phyloP scores from a whole-genome alignment of 2,797 vertebrate genomes.

The Acrocephalus scirpaceus region DNA sequence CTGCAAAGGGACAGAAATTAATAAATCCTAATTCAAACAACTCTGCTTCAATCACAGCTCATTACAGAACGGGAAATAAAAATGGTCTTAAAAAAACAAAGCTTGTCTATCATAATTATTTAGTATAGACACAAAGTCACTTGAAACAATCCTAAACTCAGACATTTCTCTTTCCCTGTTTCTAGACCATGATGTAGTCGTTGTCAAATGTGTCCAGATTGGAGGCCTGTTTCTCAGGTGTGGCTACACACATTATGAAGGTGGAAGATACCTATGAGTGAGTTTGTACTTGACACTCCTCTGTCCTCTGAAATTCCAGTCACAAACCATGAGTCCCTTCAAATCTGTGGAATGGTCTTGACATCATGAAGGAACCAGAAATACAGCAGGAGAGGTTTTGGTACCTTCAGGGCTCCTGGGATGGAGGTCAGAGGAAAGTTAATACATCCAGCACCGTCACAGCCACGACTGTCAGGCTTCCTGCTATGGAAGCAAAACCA shows the following conservation, averaged over 20 bases:
- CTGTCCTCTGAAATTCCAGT: neutral
- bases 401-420: neutral
- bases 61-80: neutral
- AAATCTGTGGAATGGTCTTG: neutral
- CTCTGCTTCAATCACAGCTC: neutral
- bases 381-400: neutral
- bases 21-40: neutral
- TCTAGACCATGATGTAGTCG: neutral
- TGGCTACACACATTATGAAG: accelerated
- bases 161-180: neutral
- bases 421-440: neutral
- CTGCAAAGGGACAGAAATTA: neutral
- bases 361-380: neutral
- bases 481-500: neutral
- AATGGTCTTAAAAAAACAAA: neutral
- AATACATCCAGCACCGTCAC: accelerated
- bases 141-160: neutral
- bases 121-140: neutral
- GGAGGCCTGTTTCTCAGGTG: neutral
- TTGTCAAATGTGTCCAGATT: neutral
- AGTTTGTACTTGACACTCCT: neutral
- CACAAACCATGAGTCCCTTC: neutral
- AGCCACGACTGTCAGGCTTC: neutral
- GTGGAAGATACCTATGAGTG: neutral
- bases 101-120: neutral